Conservation (phyloP, 2,113 vertebrate genomes). For the Balaenoptera acutorostrata region DNA sequence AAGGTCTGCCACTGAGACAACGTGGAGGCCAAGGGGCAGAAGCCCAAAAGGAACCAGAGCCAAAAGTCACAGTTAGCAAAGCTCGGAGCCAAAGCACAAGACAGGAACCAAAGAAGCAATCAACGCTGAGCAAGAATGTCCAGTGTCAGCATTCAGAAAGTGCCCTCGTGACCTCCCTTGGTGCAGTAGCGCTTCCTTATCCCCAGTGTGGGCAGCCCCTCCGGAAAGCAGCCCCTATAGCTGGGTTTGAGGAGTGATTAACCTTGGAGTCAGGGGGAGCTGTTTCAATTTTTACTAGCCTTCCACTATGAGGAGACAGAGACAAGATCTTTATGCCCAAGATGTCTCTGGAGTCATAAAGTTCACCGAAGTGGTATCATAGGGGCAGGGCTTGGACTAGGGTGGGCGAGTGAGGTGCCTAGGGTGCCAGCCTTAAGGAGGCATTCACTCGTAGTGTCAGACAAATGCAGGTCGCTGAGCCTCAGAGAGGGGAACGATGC, state of each 20-base stretch:
- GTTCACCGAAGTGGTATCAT: not conserved
- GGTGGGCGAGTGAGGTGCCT: not conserved
- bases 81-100: not conserved
- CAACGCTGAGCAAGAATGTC: not conserved
- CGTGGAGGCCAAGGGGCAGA: not conserved
- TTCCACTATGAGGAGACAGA: not conserved
- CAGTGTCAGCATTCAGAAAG: not conserved
- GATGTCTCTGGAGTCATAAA: not conserved
- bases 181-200: fast-evolving
- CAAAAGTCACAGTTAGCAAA: not conserved
- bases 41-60: not conserved
- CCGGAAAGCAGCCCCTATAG: not conserved
- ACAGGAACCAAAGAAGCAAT: not conserved
- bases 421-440: not conserved
- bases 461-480: not conserved
- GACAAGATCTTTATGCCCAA: not conserved
- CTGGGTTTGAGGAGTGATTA: not conserved
- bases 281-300: not conserved
- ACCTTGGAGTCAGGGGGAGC: not conserved
- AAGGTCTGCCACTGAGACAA: not conserved
- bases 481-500: not conserved
- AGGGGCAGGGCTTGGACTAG: not conserved
- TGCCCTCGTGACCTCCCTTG: no score
- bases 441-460: not conserved
- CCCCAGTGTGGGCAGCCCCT: fast-evolving